phyloP scores from a whole-genome alignment of 2,888 invertebrate genomes.

The Melanophora roralis region DNA sequence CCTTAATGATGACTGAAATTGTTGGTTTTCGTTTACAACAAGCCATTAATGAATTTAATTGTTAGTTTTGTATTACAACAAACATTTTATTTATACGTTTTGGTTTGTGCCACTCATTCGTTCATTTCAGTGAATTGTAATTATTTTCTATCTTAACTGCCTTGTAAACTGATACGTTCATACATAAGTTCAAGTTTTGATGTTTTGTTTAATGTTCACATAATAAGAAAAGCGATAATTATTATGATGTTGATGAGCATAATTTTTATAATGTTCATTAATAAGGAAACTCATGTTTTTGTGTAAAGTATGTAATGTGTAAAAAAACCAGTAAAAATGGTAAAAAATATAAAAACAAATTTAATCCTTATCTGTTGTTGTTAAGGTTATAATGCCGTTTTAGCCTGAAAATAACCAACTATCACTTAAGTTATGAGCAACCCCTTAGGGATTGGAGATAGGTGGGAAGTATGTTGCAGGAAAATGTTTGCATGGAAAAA shows the following conservation, averaged over 20 bases:
- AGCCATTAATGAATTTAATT: conserved; percentile 56
- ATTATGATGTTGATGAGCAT: conserved; percentile 3
- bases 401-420: too few relatives aligned
- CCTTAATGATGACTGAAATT: conserved; percentile 12
- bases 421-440: too few relatives aligned
- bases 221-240: neutral
- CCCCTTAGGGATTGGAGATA: too few relatives aligned
- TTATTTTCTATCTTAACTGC: conserved; percentile 23
- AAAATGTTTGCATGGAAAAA: too few relatives aligned
- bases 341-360: conserved; percentile 9
- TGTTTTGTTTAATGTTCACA: conserved; percentile 49
- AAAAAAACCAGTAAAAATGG: too few relatives aligned
- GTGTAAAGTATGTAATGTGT: too few relatives aligned
- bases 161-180: conserved; percentile 52
- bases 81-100: neutral
- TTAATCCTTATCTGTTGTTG: too few relatives aligned
- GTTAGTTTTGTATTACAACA: conserved; percentile 46
- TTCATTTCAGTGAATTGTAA: conserved; percentile 1
- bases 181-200: too few relatives aligned
- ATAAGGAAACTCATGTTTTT: conserved; percentile 17
- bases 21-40: neutral
- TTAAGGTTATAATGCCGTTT: conserved; percentile 25
- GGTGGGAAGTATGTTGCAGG: too few relatives aligned
- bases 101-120: neutral
- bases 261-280: conserved; percentile 18